phyloP scores from a whole-genome alignment of 2,888 invertebrate species.

The Pachycephus smyrnensis region DNA sequence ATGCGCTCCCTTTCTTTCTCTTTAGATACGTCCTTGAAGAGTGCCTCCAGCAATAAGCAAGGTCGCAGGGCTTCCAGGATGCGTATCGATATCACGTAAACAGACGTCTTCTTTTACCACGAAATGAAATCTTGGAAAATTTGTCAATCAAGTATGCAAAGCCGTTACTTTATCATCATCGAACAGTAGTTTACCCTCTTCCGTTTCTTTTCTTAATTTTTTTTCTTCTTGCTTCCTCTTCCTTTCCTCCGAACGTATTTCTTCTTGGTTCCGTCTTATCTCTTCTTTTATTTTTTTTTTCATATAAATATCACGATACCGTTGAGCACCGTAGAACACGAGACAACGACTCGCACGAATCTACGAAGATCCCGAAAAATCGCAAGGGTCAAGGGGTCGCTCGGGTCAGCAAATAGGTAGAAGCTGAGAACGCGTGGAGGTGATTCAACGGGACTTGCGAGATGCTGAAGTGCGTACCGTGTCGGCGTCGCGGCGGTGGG shows the following conservation, averaged over 20 bases:
- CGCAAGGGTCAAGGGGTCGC: background rate
- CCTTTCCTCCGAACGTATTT: background rate
- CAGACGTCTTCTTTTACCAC: background rate
- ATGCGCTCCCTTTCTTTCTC: background rate
- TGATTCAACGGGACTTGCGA: slow-evolving; percentile 13
- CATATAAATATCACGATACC: background rate
- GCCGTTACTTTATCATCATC: background rate
- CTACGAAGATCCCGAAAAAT: background rate
- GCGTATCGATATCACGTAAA: background rate
- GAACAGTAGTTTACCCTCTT: background rate
- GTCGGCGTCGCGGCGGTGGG: slow-evolving; percentile 64
- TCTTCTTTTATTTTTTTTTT: background rate
- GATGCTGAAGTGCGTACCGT: slow-evolving; percentile 46
- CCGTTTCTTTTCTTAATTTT: background rate
- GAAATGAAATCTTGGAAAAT: background rate
- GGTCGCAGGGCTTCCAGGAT: background rate
- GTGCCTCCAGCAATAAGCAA: background rate
- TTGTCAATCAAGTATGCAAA: background rate
- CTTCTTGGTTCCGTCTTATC: background rate
- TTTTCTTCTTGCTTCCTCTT: background rate
- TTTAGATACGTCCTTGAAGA: background rate
- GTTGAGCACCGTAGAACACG: background rate
- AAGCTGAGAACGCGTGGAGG: background rate
- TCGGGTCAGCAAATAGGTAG: background rate
- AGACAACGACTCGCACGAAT: background rate